A percentile compares a stretch with the other conserved stretches of the same genome.
phyloP scores from a whole-genome alignment of 1,140 invertebrate genomes.

The Tachypleus tridentatus region DNA sequence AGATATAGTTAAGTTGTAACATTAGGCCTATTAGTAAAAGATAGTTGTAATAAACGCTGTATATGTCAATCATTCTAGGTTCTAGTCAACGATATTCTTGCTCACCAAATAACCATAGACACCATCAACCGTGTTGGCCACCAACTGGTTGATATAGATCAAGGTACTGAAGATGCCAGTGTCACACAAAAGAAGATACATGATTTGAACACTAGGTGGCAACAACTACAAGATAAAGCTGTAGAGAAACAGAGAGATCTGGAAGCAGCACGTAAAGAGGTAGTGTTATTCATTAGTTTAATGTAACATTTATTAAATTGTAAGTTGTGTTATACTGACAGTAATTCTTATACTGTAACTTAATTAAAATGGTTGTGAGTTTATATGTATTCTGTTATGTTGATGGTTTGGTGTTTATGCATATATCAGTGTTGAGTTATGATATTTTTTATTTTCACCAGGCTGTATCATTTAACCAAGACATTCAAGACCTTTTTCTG shows the following conservation, averaged over 20 bases:
- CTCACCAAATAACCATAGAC: constrained; percentile 91
- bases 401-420: too few relatives aligned
- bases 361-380: too few relatives aligned
- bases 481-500: constrained; percentile 85
- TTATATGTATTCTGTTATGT: too few relatives aligned
- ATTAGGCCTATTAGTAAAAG: too few relatives aligned
- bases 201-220: constrained; percentile 81
- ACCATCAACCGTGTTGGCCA: constrained; percentile 80
- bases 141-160: constrained; percentile 77
- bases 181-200: constrained; percentile 78
- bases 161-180: constrained; percentile 68
- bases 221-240: constrained; percentile 72
- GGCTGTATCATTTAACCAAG: constrained; percentile 83
- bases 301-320: not conserved
- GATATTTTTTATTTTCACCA: constrained; percentile 31
- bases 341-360: too few relatives aligned
- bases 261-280: constrained; percentile 73
- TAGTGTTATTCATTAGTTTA: constrained; percentile 7
- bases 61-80: constrained; percentile 37
- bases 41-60: too few relatives aligned
- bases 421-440: not conserved
- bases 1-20: too few relatives aligned
- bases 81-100: constrained; percentile 90
- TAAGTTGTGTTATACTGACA: not conserved
- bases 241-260: constrained; percentile 71